Conservation (phyloP, 2,888 invertebrate species). For the Hoplodrina ambigua region DNA sequence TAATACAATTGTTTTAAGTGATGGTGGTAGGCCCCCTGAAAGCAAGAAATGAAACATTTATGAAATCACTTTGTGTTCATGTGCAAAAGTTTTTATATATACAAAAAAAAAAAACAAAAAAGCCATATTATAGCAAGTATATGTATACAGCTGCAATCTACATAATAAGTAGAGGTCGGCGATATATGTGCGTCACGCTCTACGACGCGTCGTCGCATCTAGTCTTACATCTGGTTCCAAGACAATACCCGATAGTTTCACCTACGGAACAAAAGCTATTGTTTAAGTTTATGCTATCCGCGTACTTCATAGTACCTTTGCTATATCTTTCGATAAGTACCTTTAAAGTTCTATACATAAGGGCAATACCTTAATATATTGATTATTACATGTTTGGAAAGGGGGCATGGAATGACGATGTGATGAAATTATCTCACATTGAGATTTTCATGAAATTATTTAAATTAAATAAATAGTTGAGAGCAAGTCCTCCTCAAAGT, state of each 20-base stretch:
- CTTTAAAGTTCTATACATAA: no score
- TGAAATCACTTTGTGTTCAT: no score
- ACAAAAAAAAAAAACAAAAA: no score
- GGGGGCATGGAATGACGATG: constrained; percentile 72
- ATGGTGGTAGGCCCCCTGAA: no score
- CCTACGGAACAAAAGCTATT: constrained; percentile 44
- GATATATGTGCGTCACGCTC: constrained; percentile 54
- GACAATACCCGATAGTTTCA: constrained; percentile 55
- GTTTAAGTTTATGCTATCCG: constrained; percentile 36
- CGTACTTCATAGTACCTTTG: constrained; percentile 4
- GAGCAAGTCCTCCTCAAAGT: constrained; percentile 61
- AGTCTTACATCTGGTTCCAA: constrained; percentile 70
- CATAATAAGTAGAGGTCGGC: constrained; percentile 2
- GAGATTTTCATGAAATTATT: constrained; percentile 51
- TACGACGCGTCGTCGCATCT: constrained; percentile 46
- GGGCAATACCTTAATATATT: no score
- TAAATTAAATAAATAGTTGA: constrained; percentile 63
- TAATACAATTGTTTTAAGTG: no score
- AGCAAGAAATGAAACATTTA: no score
- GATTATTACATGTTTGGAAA: constrained; percentile 67
- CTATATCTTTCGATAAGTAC: neutral
- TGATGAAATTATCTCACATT: constrained; percentile 48
- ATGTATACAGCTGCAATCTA: neutral
- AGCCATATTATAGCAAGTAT: no score
- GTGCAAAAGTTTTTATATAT: no score